Conservation (phyloP, 2,113 vertebrate species). For the Epinephelus moara region DNA sequence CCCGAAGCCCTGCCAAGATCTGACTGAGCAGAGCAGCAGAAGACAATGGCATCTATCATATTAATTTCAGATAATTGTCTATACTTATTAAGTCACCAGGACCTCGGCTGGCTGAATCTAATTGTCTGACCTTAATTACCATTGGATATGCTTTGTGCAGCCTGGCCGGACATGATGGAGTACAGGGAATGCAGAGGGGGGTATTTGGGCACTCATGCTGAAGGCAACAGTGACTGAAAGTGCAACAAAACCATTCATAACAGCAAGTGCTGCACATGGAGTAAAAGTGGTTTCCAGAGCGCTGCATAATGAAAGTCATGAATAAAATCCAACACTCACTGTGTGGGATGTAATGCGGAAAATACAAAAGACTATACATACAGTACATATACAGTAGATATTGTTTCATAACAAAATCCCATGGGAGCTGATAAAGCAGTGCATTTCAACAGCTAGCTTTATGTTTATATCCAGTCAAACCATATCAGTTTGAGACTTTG, state of each 20-base stretch:
- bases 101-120: slow-evolving; percentile 49
- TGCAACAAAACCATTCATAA: slow-evolving; percentile 58
- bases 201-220: slow-evolving; percentile 17
- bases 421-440: slow-evolving; percentile 1
- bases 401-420: slow-evolving; percentile 1
- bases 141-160: slow-evolving; percentile 58
- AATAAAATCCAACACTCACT: slow-evolving; percentile 63
- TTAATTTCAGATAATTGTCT: slow-evolving; percentile 76
- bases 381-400: background rate
- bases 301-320: slow-evolving; percentile 69
- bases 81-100: slow-evolving; percentile 66
- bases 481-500: background rate
- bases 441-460: background rate
- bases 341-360: slow-evolving; percentile 31
- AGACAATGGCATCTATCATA: slow-evolving; percentile 67
- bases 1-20: slow-evolving; percentile 58
- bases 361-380: slow-evolving; percentile 20
- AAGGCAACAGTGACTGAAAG: slow-evolving; percentile 49
- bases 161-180: slow-evolving; percentile 58
- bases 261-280: slow-evolving; percentile 30
- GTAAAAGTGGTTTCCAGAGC: slow-evolving; percentile 45
- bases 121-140: slow-evolving; percentile 73
- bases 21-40: slow-evolving; percentile 47
- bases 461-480: background rate
- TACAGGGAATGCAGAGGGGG: slow-evolving; percentile 29